Evolutionary conservation across 2,797 vertebrate genomes (phyloP).

Genomic region (Rallus crepitans): DNA sequence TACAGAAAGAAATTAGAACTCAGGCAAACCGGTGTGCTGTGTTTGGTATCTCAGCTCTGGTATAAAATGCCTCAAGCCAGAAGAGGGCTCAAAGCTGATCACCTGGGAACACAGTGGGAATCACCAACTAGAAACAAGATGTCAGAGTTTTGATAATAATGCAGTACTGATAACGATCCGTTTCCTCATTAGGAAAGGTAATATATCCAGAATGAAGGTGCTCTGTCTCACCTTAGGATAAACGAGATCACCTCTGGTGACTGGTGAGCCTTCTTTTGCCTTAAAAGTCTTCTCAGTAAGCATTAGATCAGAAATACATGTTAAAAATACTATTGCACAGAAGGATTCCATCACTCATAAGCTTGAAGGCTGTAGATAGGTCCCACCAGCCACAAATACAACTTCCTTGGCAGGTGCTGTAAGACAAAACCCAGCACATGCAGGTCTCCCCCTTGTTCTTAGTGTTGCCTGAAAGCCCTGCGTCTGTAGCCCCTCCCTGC

Average conservation of each 20-base stretch:
- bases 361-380: not conserved
- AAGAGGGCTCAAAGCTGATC: not conserved
- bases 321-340: not conserved
- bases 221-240: not conserved
- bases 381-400: not conserved
- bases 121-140: not conserved
- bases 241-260: not conserved
- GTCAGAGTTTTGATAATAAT: not conserved
- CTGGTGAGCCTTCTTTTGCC: not conserved
- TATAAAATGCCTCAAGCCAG: not conserved
- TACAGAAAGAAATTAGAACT: not conserved
- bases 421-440: not conserved
- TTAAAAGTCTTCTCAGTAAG: not conserved
- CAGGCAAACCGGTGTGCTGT: not conserved
- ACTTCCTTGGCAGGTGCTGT: not conserved
- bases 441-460: not conserved
- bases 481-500: not conserved
- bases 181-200: conserved; percentile 1
- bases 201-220: not conserved
- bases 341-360: not conserved
- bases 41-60: not conserved
- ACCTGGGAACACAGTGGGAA: not conserved
- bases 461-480: not conserved
- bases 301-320: not conserved
- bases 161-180: not conserved